Evolutionary conservation across 2,888 invertebrate genomes (phyloP), one percentile per base, ranked within the genome.

Genomic region (Allophyes oxyacanthae): DNA sequence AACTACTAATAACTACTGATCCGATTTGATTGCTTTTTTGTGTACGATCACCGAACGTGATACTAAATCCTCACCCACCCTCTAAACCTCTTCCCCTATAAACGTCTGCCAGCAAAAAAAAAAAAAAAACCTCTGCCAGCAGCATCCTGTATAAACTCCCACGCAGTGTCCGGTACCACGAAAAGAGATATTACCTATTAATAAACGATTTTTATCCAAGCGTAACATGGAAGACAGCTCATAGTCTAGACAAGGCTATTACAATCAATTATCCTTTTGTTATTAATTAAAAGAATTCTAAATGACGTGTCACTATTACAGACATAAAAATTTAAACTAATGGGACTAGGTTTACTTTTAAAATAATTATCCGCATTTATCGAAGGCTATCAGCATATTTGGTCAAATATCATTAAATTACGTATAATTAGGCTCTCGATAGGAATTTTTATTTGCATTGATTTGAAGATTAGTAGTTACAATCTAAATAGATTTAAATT

Each of bases 371-470:
- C 36, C 7, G 32, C 11, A 14, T 42, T 41, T 26, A 51, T 44
- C 33, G 9, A 15, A 13, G 0, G 5, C 1, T 15, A 70, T 70
- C 70, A 28, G 32, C 66, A 70, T 70, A 70, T 50, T 56, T 40
- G 42, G 70, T 50, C 33, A 65, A 61, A 40, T 36, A 43, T 44
- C 46, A 52, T 58, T 50, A 46, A 46, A 55, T 62, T 43, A 40
- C 8, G 20, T 13, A 52, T 50, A 48, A 64, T 64, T 43, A 50
- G 34, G 30, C 37, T 40, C 30, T 30, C 41, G 60, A 50, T 46
- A 0, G n/a, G 42, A 42, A 15, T 60, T 36, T 56, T 50, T 28
- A 53, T 53, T 54, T 41, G 13, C 9, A 4, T 0, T 15, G 36
- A 15, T 48, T 58, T n/a, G 34, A 7, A 43, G 32, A 11, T 44